A percentile compares a stretch with the other conserved stretches of the same genome.
phyloP scores from a whole-genome alignment of 1,140 invertebrate genomes.

The Maniola jurtina region DNA sequence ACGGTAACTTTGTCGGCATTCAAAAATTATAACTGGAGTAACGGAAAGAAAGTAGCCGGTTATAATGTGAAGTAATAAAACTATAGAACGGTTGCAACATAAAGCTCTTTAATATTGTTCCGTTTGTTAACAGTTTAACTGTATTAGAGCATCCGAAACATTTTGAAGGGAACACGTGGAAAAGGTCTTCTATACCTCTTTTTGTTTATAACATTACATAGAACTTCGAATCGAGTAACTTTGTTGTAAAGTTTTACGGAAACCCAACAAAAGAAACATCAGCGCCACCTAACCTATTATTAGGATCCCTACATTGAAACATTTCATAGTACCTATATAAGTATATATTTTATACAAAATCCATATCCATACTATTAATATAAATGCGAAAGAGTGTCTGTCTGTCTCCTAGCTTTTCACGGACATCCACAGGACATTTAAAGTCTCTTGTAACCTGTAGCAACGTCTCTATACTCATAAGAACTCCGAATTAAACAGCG shows the following conservation, averaged over 20 bases:
- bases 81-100: constrained; percentile 48
- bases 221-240: background rate
- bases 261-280: too few species aligned
- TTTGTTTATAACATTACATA: constrained; percentile 10
- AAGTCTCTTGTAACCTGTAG: too few species aligned
- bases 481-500: too few species aligned
- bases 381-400: too few species aligned
- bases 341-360: too few species aligned
- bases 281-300: too few species aligned
- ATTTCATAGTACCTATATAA: too few species aligned
- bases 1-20: constrained; percentile 55
- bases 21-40: constrained; percentile 53
- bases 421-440: too few species aligned
- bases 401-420: too few species aligned
- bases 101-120: constrained; percentile 40
- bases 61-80: constrained; percentile 44
- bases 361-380: too few species aligned
- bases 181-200: constrained; percentile 8
- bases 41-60: constrained; percentile 71
- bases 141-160: constrained; percentile 31
- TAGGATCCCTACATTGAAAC: too few species aligned
- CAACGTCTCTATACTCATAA: too few species aligned
- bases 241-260: background rate
- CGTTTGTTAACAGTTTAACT: constrained; percentile 44
- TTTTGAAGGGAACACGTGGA: constrained; percentile 16